phyloP scores from a whole-genome alignment of 2,797 vertebrate species.

The Moxostoma hubbsi region DNA sequence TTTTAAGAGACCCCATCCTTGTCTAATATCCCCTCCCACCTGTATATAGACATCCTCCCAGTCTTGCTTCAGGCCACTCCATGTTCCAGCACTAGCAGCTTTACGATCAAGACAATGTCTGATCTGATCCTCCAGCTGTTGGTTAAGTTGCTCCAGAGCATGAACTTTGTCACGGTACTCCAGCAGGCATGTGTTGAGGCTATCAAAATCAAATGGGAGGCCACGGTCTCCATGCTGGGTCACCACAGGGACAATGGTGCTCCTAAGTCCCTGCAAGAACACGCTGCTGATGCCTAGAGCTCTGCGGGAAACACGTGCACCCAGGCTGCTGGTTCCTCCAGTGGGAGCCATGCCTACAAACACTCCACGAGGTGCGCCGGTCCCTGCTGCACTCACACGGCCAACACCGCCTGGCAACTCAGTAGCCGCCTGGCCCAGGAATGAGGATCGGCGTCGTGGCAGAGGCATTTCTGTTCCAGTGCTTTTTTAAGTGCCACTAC shows the following conservation, averaged over 20 bases:
- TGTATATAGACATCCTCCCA: conserved; percentile 91
- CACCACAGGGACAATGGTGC: conserved; percentile 74
- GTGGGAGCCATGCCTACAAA: conserved; percentile 75
- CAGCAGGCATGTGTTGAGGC: conserved; percentile 85
- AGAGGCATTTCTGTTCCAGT: conserved; percentile 58
- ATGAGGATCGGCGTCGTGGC: conserved; percentile 84
- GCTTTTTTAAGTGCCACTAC: conserved; percentile 59
- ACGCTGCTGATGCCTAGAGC: conserved; percentile 93
- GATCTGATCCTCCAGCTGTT: conserved; percentile 90
- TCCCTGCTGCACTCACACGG: conserved; percentile 58
- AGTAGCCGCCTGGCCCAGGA: conserved; percentile 77
- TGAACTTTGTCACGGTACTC: conserved; percentile 92
- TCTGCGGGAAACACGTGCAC: conserved; percentile 85
- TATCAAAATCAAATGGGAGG: conserved; percentile 66
- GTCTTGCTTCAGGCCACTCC: conserved; percentile 81
- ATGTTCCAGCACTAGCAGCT: conserved; percentile 77
- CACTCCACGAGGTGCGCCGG: conserved; percentile 67
- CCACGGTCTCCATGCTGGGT: conserved; percentile 71
- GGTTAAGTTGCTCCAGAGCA: conserved; percentile 87
- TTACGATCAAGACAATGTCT: conserved; percentile 85
- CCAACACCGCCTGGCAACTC: conserved; percentile 70
- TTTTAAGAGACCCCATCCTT: conserved; percentile 43
- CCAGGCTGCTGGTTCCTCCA: conserved; percentile 73
- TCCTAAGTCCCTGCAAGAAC: conserved; percentile 89
- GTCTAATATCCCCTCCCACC: conserved; percentile 71